Percentiles rank a stretch among this genome's conserved stretches.
phyloP scores from a whole-genome alignment of 1,140 invertebrate genomes.

The Neodiprion lecontei region DNA sequence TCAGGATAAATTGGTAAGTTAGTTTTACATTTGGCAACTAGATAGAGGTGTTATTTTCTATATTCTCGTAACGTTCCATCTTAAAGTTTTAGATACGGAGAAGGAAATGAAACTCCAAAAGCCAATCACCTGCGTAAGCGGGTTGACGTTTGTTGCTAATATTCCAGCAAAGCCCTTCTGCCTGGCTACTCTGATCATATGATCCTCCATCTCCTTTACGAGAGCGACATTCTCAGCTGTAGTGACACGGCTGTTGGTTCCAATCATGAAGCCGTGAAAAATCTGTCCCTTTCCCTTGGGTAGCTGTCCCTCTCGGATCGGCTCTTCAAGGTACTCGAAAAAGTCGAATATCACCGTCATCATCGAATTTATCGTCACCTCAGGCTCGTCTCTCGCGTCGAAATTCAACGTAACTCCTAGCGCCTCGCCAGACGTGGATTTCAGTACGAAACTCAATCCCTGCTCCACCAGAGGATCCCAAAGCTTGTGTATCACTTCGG shows the following conservation, averaged over 20 bases:
- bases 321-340: constrained; percentile 76
- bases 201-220: constrained; percentile 79
- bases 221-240: constrained; percentile 78
- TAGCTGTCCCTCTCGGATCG: constrained; percentile 70
- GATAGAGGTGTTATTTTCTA: not conserved
- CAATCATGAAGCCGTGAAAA: constrained; percentile 88
- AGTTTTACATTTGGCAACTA: not conserved
- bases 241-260: constrained; percentile 69
- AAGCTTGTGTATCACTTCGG: constrained; percentile 68
- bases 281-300: constrained; percentile 74
- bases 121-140: constrained; percentile 75
- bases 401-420: constrained; percentile 79
- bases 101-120: not conserved
- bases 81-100: not conserved
- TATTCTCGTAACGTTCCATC: no score
- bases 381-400: constrained; percentile 79
- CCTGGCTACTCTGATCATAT: constrained; percentile 71
- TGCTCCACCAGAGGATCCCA: constrained; percentile 73
- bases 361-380: constrained; percentile 70
- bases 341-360: constrained; percentile 79
- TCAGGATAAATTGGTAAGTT: constrained; percentile 42
- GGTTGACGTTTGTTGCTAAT: constrained; percentile 86
- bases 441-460: constrained; percentile 75
- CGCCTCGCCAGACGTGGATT: constrained; percentile 48
- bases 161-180: constrained; percentile 73